Percentiles rank a stretch among this genome's conserved stretches.
These are phyloP conservation scores for Hydrophis major DNA, from an alignment of 2,797 vertebrate species.

Conservation along the genomic window DNA sequence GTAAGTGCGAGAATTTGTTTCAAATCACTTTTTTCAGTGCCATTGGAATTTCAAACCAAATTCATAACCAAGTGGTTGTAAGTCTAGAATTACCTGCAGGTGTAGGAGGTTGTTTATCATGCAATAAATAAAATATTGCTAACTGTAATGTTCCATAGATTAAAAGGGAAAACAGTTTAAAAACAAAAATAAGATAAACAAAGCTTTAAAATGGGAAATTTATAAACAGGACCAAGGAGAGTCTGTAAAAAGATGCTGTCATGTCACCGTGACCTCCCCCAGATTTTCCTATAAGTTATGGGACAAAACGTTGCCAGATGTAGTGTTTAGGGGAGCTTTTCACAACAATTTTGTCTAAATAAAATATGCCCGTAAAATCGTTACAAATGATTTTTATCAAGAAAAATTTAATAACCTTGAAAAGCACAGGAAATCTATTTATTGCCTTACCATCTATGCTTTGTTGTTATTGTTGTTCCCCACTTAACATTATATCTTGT, in stretches of 20 bases:
- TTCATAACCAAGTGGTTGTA: neutral
- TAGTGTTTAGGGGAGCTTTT: neutral
- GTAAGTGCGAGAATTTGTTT: neutral
- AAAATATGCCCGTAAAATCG: neutral
- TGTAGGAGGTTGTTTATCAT: neutral
- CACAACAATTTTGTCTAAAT: neutral
- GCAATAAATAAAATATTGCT: neutral
- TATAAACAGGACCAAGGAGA: neutral
- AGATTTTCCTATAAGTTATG: neutral
- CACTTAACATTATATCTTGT: slow-evolving; percentile 21
- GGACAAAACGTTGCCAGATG: neutral
- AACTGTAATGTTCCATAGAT: neutral
- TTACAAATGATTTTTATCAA: neutral
- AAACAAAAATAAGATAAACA: neutral
- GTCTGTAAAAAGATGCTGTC: neutral
- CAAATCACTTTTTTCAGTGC: neutral
- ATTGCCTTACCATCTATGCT: neutral
- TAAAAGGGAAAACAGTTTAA: neutral
- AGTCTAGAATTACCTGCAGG: neutral
- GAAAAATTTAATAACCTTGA: neutral
- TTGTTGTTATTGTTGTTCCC: neutral
- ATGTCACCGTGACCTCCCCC: neutral
- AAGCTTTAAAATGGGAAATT: neutral
- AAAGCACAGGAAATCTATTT: neutral
- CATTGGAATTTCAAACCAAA: neutral